Percentiles rank a stretch among this genome's conserved stretches.
Conservation (phyloP, 2,888 invertebrate genomes). For the Cataglyphis livida region DNA sequence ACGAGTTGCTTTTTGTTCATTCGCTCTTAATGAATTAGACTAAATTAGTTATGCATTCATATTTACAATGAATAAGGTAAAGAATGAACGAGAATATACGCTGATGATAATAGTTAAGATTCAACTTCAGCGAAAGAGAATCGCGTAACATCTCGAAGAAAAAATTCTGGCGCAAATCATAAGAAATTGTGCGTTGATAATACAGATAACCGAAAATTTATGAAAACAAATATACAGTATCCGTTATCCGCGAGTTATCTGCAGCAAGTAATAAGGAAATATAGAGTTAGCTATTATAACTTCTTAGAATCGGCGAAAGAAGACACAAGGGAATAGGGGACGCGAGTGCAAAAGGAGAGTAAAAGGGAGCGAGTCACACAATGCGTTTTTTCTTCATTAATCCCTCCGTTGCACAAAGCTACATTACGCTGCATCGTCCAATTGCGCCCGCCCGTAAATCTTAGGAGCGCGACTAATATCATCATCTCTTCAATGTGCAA, state of each 20-base stretch:
- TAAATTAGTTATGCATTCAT: conserved; percentile 31
- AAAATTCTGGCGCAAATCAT: not conserved
- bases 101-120: conserved; percentile 7
- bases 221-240: conserved; percentile 23
- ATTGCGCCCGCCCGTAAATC: conserved; percentile 39
- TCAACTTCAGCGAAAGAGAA: not conserved
- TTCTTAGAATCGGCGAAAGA: conserved; percentile 9
- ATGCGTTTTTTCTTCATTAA: conserved; percentile 50
- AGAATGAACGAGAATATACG: not conserved
- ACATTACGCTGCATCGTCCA: conserved; percentile 36
- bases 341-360: not conserved
- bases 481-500: conserved; percentile 56
- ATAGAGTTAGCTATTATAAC: conserved; percentile 17
- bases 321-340: not conserved
- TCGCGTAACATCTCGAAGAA: not conserved
- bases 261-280: conserved; percentile 8
- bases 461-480: conserved; percentile 54
- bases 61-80: conserved; percentile 9
- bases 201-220: conserved; percentile 6
- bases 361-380: not conserved
- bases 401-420: conserved; percentile 22
- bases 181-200: not conserved
- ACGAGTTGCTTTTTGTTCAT: conserved; percentile 7
- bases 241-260: not conserved
- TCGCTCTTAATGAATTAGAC: conserved; percentile 5